These are phyloP conservation scores for Drosophila histrio DNA, from an alignment of 2,888 invertebrate species.

Conservation along the genomic window DNA sequence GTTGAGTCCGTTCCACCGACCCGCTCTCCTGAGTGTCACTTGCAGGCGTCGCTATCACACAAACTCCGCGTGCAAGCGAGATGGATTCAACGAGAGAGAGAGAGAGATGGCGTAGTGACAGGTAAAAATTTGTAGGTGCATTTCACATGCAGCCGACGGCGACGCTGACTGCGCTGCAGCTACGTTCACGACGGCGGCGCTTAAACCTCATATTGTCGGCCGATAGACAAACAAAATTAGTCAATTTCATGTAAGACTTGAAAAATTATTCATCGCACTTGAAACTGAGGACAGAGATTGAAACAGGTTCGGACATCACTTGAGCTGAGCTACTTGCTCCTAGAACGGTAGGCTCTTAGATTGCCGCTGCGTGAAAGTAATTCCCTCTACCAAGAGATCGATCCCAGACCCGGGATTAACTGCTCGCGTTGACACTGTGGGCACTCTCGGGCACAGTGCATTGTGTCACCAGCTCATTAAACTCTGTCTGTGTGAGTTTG, in stretches of 20 bases:
- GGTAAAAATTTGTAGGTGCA: conserved; percentile 78
- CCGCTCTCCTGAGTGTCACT: conserved; percentile 58
- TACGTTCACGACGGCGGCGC: conserved; percentile 13
- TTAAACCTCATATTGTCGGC: conserved; percentile 8
- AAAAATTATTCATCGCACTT: conserved; percentile 53
- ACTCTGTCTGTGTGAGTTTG: conserved; percentile 31
- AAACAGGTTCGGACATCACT: conserved; percentile 64
- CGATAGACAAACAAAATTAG: conserved; percentile 68
- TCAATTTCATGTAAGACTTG: conserved; percentile 76
- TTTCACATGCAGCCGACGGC: conserved; percentile 38
- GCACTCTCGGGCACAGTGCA: conserved; percentile 42
- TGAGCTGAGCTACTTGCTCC: conserved; percentile 36
- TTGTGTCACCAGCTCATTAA: conserved; percentile 71
- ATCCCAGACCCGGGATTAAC: conserved; percentile 26
- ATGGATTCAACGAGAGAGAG: conserved; percentile 23
- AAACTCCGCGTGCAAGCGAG: conserved; percentile 31
- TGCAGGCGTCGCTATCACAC: conserved; percentile 69
- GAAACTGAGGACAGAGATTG: conserved; percentile 33
- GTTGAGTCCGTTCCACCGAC: neutral
- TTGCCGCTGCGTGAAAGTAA: conserved; percentile 67
- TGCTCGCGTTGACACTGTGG: conserved; percentile 43
- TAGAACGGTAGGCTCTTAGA: conserved; percentile 57
- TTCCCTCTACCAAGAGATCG: conserved; percentile 51
- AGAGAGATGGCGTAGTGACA: conserved; percentile 53
- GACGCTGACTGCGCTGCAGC: conserved; percentile 39